phyloP scores from a whole-genome alignment of 2,113 vertebrate species.

The rabbit (Oryctolagus cuniculus) region mOryCun1.1 NC_091436.1:15854501-15855000 shows the following conservation, averaged over 20 bases:
- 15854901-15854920: background rate
- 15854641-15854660: no score
- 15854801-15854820: no score
- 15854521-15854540: no score
- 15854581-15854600: no score
- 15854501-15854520: no score
- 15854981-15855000: background rate
- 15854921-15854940: background rate
- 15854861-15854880: background rate
- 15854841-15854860: background rate
- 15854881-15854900: background rate
- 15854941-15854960: background rate
- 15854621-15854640: no score
- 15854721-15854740: background rate
- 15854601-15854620: no score
- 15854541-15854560: no score
- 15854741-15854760: background rate
- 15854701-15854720: background rate
- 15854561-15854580: no score
- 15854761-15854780: background rate
- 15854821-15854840: background rate
- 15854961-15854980: background rate
- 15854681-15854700: background rate
- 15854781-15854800: accelerated
- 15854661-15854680: background rate